Evolutionary conservation across 2,888 invertebrate species (phyloP).

Genomic region (Diplazon laetatorius): DNA sequence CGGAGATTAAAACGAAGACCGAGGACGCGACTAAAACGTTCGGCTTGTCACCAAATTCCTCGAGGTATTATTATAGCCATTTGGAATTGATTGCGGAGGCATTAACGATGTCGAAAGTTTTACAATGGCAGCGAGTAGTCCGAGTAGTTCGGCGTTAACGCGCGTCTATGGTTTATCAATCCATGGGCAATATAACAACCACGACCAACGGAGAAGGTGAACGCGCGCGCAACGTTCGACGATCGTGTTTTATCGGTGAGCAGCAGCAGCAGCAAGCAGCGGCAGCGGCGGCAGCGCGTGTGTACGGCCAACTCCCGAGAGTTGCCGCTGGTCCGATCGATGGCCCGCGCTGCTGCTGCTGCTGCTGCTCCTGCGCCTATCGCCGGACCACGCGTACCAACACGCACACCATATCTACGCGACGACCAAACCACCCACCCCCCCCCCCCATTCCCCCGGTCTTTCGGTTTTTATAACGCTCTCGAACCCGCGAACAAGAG

Average conservation of each 20-base stretch:
- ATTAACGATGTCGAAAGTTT: constrained; percentile 45
- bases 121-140: not conserved
- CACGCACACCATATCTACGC: constrained; percentile 42
- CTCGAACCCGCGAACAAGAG: constrained; percentile 25
- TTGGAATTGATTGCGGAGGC: constrained; percentile 63
- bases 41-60: constrained; percentile 53
- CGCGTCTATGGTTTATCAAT: not conserved
- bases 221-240: constrained; percentile 38
- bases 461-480: constrained; percentile 23
- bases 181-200: not conserved
- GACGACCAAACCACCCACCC: no score
- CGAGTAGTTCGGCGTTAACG: constrained; percentile 5
- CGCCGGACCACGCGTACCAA: constrained; percentile 59
- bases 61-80: constrained; percentile 66
- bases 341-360: constrained; percentile 68
- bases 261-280: no score
- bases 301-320: constrained; percentile 31
- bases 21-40: constrained; percentile 9
- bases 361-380: constrained; percentile 68
- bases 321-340: constrained; percentile 61
- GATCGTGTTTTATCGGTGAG: constrained; percentile 57
- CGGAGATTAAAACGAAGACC: constrained; percentile 38
- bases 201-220: constrained; percentile 4
- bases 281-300: no score
- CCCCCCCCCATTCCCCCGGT: no score